These are phyloP conservation scores for Drosophila pandora DNA, from an alignment of 1,140 invertebrate species.

Conservation along the genomic window DNA sequence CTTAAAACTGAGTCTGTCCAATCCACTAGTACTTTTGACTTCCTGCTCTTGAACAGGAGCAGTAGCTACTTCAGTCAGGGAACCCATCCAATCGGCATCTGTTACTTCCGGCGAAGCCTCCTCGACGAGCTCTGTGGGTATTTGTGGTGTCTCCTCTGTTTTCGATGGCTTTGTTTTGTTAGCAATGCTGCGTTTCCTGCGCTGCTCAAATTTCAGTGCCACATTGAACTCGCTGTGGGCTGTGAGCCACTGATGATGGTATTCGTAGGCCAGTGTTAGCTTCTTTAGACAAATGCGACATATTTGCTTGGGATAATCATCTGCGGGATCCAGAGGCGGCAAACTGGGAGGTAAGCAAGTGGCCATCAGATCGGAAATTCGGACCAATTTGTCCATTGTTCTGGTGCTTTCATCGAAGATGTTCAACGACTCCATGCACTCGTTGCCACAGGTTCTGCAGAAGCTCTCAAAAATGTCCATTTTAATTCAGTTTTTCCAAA, in stretches of 20 bases:
- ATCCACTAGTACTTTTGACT: background rate
- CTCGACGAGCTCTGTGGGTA: background rate
- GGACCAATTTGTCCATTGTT: slow-evolving; percentile 24
- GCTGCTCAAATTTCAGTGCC: slow-evolving; percentile 59
- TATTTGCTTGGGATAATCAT: slow-evolving; percentile 68
- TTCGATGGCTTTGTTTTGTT: background rate
- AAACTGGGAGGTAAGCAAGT: slow-evolving; percentile 42
- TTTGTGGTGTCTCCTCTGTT: background rate
- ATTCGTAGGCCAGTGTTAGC: slow-evolving; percentile 54
- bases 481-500: background rate
- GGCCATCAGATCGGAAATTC: slow-evolving; percentile 32
- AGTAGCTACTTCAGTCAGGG: background rate
- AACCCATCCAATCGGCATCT: background rate
- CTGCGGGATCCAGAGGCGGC: slow-evolving; percentile 12
- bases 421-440: slow-evolving; percentile 49
- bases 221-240: slow-evolving; percentile 65
- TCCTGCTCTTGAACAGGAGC: background rate
- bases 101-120: background rate
- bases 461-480: slow-evolving; percentile 76
- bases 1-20: background rate
- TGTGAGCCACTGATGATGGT: slow-evolving; percentile 48
- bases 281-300: slow-evolving; percentile 63
- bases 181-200: slow-evolving; percentile 23
- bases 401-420: slow-evolving; percentile 35
- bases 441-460: slow-evolving; percentile 71